Evolutionary conservation across 2,888 invertebrate species (phyloP).

Genomic region (Athalia cordata): DNA sequence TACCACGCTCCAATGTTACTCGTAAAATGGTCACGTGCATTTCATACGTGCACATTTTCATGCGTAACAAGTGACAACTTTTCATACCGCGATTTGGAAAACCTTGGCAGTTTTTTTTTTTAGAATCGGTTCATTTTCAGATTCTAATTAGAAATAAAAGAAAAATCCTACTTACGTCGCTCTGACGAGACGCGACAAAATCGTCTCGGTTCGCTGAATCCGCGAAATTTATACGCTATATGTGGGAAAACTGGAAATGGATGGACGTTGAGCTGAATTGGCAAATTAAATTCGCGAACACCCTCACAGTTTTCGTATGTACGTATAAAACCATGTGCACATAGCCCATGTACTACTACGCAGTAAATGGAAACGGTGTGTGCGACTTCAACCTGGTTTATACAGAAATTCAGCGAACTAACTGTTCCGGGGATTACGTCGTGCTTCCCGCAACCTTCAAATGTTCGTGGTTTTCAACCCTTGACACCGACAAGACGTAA

Average conservation of each 20-base stretch:
- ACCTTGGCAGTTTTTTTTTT: no score
- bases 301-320: background rate
- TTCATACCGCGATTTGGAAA: no score
- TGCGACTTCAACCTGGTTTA: constrained; percentile 12
- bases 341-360: no score
- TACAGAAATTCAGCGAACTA: constrained; percentile 22
- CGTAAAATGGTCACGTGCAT: no score
- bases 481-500: constrained; percentile 27
- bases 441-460: constrained; percentile 19
- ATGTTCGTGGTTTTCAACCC: constrained; percentile 3
- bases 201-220: constrained; percentile 15
- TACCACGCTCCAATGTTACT: no score
- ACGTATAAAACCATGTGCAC: no score
- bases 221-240: background rate
- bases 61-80: no score
- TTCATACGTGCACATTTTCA: no score
- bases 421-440: constrained; percentile 31
- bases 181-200: background rate
- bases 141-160: no score
- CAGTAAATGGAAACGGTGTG: background rate
- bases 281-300: constrained; percentile 23
- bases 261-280: constrained; percentile 14
- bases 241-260: constrained; percentile 16
- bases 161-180: background rate
- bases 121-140: no score